These are phyloP conservation scores for Philotrypesis tridentata DNA, from an alignment of 1,140 invertebrate genomes.

Conservation along the genomic window DNA sequence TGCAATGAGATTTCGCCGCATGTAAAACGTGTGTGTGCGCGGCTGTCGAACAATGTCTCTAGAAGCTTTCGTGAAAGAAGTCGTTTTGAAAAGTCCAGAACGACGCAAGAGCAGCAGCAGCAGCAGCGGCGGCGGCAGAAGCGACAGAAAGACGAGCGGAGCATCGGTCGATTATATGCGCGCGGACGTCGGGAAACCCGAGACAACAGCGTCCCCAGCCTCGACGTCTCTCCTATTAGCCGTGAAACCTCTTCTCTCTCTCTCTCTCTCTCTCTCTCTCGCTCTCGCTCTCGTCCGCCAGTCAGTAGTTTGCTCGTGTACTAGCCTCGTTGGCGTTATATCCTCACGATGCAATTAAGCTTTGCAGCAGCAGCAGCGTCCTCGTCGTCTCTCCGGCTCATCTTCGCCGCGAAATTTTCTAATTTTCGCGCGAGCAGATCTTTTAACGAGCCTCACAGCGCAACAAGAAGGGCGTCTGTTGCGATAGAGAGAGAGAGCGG, in stretches of 20 bases:
- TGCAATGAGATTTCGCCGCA: too few species aligned
- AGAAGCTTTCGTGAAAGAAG: not conserved
- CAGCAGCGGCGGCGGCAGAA: not conserved
- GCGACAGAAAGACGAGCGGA: not conserved
- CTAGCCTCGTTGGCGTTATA: not conserved
- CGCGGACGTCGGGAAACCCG: not conserved
- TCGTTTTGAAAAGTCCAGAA: not conserved
- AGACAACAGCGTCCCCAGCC: not conserved
- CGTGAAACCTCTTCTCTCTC: not conserved
- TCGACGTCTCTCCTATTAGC: not conserved
- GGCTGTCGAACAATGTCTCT: too few species aligned
- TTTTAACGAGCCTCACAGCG: not conserved
- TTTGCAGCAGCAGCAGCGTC: not conserved
- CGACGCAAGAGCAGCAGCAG: too few species aligned
- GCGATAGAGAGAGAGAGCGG: too few species aligned
- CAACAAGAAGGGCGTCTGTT: not conserved
- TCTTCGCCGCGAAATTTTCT: constrained; percentile 23
- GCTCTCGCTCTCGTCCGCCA: not conserved
- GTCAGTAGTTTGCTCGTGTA: not conserved
- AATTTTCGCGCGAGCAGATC: not conserved
- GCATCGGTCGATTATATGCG: not conserved
- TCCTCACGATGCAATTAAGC: constrained; percentile 17
- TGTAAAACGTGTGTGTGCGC: too few species aligned
- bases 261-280: too few species aligned
- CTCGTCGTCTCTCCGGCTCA: not conserved